Evolutionary conservation across 2,797 vertebrate genomes (phyloP), one percentile per base, ranked within the genome.

Genomic region (Mormyrops attenuatus): DNA sequence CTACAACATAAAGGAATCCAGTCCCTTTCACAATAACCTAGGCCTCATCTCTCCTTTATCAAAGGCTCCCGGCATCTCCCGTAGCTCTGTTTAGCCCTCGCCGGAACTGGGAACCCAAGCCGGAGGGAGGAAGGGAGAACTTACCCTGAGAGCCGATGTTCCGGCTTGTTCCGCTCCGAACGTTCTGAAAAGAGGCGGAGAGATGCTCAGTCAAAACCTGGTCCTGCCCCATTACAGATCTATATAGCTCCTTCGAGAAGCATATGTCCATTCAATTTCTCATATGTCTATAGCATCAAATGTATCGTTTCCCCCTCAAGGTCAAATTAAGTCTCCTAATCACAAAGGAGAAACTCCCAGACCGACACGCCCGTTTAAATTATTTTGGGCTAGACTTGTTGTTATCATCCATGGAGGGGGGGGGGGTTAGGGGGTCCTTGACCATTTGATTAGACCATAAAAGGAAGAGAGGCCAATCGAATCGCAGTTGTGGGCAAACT

Each of bases 81-180:
- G 47, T 47, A n/a, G n/a, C 41, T 50, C 44, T 3, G n/a, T 20
- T 20, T n/a, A 8, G 47, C 47, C 47, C 80, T 50, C 80, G 11
- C 8, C 20, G 17, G 41, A 50, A 41, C 44, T 1, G 20, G 6
- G 80, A 26, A 50, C 52, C 50, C 1, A 3, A 47, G 13, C 49
- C 30, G 5, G 20, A 41, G 50, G 50, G 13, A 26, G 38, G n/a
- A 8, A 77, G 44, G 47, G 11, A 84, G 57, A 90, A 93, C 96
- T 94, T 95, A 99, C 98, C 97, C 97, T 90, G 95, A 95, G 91
- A 95, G 95, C 52, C 94, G 95, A 92, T 93, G 95, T 80, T 97
- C 97, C 91, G 97, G 93, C 91, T 98, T 98, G 94, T 95, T 96
- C 94, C 97, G 96, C 92, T 97, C 96, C 91, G 95, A 95, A 91